Conservation (phyloP, 2,113 vertebrate genomes). For the Scartelaos histophorus region DNA sequence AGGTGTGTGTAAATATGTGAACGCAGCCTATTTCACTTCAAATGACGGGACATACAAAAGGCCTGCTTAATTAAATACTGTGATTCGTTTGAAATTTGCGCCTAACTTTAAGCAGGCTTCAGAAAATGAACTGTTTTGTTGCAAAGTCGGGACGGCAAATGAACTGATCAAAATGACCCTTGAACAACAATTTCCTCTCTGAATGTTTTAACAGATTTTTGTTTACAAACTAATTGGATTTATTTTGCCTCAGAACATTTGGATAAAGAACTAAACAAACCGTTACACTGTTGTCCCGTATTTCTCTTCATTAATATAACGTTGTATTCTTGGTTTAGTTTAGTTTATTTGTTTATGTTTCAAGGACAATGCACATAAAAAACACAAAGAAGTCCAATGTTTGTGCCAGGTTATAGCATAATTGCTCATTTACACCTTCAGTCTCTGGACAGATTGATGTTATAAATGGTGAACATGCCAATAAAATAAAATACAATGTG, state of each 20-base stretch:
- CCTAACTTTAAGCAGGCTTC: constrained; percentile 13
- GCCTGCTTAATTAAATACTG: not conserved
- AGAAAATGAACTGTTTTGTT: constrained; percentile 14
- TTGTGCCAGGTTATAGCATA: no score
- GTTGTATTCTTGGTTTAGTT: no score
- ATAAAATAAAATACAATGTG: no score
- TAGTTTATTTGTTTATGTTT: no score
- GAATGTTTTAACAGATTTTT: constrained; percentile 33
- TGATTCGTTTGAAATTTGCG: not conserved
- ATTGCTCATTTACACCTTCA: no score
- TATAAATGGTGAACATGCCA: no score
- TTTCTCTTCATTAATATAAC: not conserved
- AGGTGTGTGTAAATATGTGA: not conserved
- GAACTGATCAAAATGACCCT: constrained; percentile 17
- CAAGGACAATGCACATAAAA: no score
- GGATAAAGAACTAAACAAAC: constrained; percentile 49
- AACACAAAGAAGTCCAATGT: no score
- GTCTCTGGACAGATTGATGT: no score
- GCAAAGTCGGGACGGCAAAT: constrained; percentile 13
- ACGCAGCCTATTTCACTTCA: not conserved
- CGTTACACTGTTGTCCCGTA: not conserved
- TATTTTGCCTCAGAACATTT: constrained; percentile 41
- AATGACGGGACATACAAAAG: not conserved
- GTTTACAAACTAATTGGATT: constrained; percentile 22
- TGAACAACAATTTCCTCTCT: constrained; percentile 33